phyloP scores from a whole-genome alignment of 2,888 invertebrate genomes.

The Chloroclysta siterata region DNA sequence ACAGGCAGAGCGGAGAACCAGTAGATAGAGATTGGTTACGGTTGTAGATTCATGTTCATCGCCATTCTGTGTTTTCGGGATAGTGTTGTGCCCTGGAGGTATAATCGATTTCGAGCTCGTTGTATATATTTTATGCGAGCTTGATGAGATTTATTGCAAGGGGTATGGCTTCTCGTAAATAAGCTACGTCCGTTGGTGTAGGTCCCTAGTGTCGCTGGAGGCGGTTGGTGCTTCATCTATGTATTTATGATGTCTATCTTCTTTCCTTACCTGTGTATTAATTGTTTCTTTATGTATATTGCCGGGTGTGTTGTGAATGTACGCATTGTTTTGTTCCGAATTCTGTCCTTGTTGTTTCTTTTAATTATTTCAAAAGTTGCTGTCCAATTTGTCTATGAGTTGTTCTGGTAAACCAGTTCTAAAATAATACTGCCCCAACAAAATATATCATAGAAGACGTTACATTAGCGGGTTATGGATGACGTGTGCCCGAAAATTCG shows the following conservation, averaged over 20 bases:
- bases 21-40: constrained; percentile 76
- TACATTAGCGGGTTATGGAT: too few species aligned
- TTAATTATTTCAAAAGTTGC: not conserved
- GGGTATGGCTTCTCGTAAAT: constrained; percentile 49
- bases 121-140: constrained; percentile 40
- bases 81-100: constrained; percentile 48
- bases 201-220: constrained; percentile 67
- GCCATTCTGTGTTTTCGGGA: constrained; percentile 65
- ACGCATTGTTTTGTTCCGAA: constrained; percentile 52
- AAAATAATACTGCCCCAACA: not conserved
- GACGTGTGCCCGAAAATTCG: too few species aligned
- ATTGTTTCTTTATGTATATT: constrained; percentile 67
- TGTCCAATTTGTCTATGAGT: not conserved
- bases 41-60: constrained; percentile 77
- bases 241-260: constrained; percentile 69
- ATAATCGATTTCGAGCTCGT: constrained; percentile 45
- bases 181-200: constrained; percentile 72
- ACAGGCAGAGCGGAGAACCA: constrained; percentile 53
- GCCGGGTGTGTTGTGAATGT: constrained; percentile 75
- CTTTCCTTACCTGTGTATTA: constrained; percentile 69
- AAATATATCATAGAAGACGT: not conserved
- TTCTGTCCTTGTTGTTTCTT: constrained; percentile 2
- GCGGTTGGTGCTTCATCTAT: constrained; percentile 84
- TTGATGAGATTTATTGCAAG: constrained; percentile 43
- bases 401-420: not conserved